These are phyloP conservation scores for Masticophis lateralis DNA, from an alignment of 2,797 vertebrate genomes.

Conservation along the genomic window DNA sequence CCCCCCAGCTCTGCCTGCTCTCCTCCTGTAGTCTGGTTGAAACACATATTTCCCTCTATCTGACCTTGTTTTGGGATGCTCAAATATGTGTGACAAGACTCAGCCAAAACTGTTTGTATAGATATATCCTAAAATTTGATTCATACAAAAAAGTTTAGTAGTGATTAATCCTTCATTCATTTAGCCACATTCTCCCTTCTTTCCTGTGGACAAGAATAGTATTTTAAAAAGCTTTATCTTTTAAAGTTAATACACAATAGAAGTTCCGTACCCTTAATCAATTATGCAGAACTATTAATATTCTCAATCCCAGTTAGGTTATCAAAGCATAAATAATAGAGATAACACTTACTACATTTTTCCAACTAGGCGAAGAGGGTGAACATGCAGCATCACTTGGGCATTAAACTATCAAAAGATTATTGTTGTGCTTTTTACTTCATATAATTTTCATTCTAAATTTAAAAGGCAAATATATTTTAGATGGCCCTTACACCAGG, in stretches of 20 bases:
- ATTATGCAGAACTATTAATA: neutral
- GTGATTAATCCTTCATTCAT: neutral
- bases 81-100: neutral
- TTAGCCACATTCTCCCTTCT: neutral
- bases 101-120: neutral
- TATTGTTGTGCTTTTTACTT: neutral
- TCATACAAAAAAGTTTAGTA: neutral
- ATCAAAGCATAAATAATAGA: neutral
- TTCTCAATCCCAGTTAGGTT: neutral
- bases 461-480: slow-evolving; percentile 25
- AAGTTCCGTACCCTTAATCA: neutral
- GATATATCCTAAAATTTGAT: neutral
- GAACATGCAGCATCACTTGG: neutral
- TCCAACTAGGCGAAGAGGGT: neutral
- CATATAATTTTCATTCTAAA: slow-evolving; percentile 39
- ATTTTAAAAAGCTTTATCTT: neutral
- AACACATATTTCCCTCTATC: neutral
- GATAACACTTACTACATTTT: neutral
- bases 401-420: neutral
- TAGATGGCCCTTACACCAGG: slow-evolving; percentile 83
- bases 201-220: too few species aligned
- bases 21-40: neutral
- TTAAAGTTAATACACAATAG: neutral
- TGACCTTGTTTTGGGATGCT: neutral
- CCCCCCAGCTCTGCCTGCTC: neutral